Evolutionary conservation across 2,888 invertebrate species (phyloP).

Genomic region (Lumbricus terrestris): DNA sequence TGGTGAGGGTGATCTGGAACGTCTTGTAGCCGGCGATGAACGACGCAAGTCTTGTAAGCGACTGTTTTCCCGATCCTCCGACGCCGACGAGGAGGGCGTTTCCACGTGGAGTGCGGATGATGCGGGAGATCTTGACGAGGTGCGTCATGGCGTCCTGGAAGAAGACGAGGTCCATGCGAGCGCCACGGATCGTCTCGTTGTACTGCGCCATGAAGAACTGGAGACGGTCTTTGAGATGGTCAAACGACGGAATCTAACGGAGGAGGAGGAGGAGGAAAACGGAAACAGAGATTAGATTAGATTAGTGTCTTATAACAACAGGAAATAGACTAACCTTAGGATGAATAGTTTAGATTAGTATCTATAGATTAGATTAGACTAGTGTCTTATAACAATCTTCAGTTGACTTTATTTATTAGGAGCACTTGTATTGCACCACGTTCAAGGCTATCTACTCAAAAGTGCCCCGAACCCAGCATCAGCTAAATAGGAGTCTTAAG

Average conservation of each 20-base stretch:
- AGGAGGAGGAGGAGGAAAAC: not conserved
- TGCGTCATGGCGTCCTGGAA: conserved; percentile 84
- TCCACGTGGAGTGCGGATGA: conserved; percentile 72
- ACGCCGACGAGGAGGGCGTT: conserved; percentile 84
- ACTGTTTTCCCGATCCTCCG: conserved; percentile 88
- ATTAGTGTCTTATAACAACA: too few species aligned
- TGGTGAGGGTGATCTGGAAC: conserved; percentile 77
- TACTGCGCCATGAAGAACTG: conserved; percentile 86
- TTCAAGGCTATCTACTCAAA: too few species aligned
- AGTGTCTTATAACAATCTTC: too few species aligned
- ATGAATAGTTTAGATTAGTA: too few species aligned
- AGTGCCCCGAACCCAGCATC: too few species aligned
- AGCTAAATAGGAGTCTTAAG: too few species aligned
- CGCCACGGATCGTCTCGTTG: conserved; percentile 71
- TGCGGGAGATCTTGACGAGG: conserved; percentile 79
- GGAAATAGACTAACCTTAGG: too few species aligned
- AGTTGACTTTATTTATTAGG: too few species aligned
- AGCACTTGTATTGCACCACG: too few species aligned
- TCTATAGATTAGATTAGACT: too few species aligned
- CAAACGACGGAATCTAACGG: conserved; percentile 62
- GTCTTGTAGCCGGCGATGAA: conserved; percentile 80
- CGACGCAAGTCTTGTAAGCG: conserved; percentile 79
- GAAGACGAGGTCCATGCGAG: conserved; percentile 83
- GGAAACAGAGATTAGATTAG: not conserved
- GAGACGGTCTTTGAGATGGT: conserved; percentile 73